Base-by-base conservation (phyloP, 2,888 invertebrate genomes). In the Dorcus hopei region DNA sequence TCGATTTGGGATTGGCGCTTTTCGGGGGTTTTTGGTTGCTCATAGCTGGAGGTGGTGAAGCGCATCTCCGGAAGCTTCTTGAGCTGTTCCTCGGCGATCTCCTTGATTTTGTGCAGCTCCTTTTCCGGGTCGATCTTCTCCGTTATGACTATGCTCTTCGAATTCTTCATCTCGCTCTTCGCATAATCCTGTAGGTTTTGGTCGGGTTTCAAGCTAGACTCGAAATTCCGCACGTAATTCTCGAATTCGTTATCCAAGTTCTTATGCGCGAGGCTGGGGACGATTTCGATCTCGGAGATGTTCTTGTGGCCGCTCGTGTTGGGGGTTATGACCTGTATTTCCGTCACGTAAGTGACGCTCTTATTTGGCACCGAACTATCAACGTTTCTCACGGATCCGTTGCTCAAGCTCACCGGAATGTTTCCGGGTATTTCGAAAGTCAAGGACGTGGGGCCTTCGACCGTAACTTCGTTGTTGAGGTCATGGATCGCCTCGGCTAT, bases 261-360 rank as follows among this genome's bases (percentile, higher is more conserved):
- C 47, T 64, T 74, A 71, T 19, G 74, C 6, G 61, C 52, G 74
- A 52, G 77, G 71, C 79, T 64, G 77, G 83, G 54, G 74, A 80
- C 47, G 2, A 73, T 69, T 58, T 72, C 70, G 39, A 76, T 70
- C 66, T 76, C 75, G 0, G 74, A 74, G 8, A 73, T 62, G 52
- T 72, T 72, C 8, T 57, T 57, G 39, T 60, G 66, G 6, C 58
- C 41, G 11, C 51, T 58, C 39, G 64, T 71, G 56, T 79, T 78
- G 4, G 84, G 82, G 11, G 85, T 83, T 2, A 84, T 77, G 0
- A 89, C 89, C 77, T 89, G 87, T 58, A 90, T 90, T 78, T 90
- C 90, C 42, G 89, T 90, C 38, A 90, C 82, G 70, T 88, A 89
- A 26, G 87, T 86, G 69, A 82, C 74, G 39, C 77, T 77, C 9